Percentiles rank a stretch among this genome's conserved stretches.
Evolutionary conservation across 2,888 invertebrate species (phyloP).

Genomic region (Leptopilina syphax): DNA sequence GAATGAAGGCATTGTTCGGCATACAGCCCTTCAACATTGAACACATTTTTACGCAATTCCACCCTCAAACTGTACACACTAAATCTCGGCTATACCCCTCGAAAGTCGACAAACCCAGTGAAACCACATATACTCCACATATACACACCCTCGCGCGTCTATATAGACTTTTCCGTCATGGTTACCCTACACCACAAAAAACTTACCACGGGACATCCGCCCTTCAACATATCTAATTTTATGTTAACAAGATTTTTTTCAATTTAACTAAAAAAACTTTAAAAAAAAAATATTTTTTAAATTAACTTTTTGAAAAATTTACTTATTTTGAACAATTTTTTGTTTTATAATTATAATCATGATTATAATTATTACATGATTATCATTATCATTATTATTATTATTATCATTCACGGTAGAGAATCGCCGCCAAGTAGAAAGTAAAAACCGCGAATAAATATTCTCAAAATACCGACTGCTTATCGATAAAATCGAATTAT

Average conservation of each 20-base stretch:
- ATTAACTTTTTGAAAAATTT: too few species aligned
- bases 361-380: too few species aligned
- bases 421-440: too few species aligned
- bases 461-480: too few species aligned
- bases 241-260: slow-evolving; percentile 2
- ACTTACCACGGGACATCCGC: slow-evolving; percentile 50
- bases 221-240: slow-evolving; percentile 19
- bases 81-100: slow-evolving; percentile 54
- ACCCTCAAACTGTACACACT: slow-evolving; percentile 56
- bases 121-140: slow-evolving; percentile 51
- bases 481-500: too few species aligned
- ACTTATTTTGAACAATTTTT: too few species aligned
- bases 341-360: too few species aligned
- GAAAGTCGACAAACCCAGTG: slow-evolving; percentile 54
- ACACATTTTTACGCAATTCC: slow-evolving; percentile 65
- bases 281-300: too few species aligned
- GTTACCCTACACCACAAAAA: slow-evolving; percentile 52
- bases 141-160: slow-evolving; percentile 43
- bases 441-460: too few species aligned
- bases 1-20: slow-evolving; percentile 75
- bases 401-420: too few species aligned
- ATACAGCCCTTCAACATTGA: slow-evolving; percentile 72
- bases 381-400: too few species aligned
- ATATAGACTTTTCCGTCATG: slow-evolving; percentile 47
- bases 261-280: background rate